phyloP scores from a whole-genome alignment of 1,140 invertebrate species.

The Formica exsecta region DNA sequence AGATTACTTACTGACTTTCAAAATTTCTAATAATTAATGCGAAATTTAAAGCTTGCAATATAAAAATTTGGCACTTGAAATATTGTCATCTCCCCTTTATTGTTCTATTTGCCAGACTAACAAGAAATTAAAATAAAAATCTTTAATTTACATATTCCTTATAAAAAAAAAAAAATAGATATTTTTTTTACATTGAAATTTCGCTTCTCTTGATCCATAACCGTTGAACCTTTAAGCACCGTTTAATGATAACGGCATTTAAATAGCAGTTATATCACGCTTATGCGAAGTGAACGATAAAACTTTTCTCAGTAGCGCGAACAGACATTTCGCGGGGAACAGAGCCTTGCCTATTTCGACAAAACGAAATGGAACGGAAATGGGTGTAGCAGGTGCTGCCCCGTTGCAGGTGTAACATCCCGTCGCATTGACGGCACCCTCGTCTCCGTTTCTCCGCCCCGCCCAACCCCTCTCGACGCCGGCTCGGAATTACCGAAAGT shows the following conservation, averaged over 20 bases:
- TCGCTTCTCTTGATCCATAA: too few relatives aligned
- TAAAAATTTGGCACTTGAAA: background rate
- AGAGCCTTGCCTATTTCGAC: conserved; percentile 25
- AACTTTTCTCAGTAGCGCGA: conserved; percentile 7
- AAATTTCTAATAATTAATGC: background rate
- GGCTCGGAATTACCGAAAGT: conserved; percentile 75
- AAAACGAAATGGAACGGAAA: conserved; percentile 47
- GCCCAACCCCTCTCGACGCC: background rate
- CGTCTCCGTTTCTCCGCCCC: conserved; percentile 12
- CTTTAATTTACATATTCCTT: too few relatives aligned
- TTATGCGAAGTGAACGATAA: background rate
- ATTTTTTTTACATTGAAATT: too few relatives aligned
- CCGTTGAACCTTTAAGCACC: background rate
- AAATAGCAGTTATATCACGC: background rate
- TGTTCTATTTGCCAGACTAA: too few relatives aligned
- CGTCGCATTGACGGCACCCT: conserved; percentile 27
- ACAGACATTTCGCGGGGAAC: background rate
- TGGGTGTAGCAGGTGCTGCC: conserved; percentile 40
- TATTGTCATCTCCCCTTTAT: too few relatives aligned
- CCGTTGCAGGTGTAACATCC: conserved; percentile 67
- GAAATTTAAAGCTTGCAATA: background rate
- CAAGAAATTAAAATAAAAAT: too few relatives aligned
- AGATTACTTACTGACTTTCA: background rate
- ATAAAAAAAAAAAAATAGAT: too few relatives aligned
- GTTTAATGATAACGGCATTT: background rate